These are phyloP conservation scores for Drosophila anomalata DNA, from an alignment of 2,888 invertebrate genomes.

Conservation along the genomic window DNA sequence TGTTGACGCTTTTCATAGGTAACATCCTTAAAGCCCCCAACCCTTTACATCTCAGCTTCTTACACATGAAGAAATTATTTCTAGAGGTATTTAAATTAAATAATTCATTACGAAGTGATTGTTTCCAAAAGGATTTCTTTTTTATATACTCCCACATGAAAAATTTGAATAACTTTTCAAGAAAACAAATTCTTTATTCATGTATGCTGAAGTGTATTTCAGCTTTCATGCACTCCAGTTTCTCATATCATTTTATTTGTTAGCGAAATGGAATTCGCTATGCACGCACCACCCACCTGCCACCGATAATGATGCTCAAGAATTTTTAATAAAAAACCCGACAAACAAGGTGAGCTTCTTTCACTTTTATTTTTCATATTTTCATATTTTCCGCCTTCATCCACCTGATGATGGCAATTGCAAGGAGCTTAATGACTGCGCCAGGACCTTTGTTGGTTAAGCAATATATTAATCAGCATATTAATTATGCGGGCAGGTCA, in stretches of 20 bases:
- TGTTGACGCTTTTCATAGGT: conserved; percentile 32
- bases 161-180: neutral
- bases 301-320: conserved; percentile 55
- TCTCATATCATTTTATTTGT: conserved; percentile 32
- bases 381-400: neutral
- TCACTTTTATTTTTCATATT: neutral
- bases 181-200: neutral
- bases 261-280: conserved; percentile 37
- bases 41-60: neutral
- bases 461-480: conserved; percentile 44
- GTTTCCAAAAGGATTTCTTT: neutral
- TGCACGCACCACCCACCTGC: conserved; percentile 23
- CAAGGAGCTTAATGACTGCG: conserved; percentile 30
- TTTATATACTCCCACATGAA: neutral
- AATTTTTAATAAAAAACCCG: conserved; percentile 50
- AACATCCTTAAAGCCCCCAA: conserved; percentile 2
- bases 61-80: neutral
- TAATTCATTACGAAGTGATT: neutral
- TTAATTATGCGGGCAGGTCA: conserved; percentile 37
- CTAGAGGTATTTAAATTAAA: neutral
- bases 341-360: neutral
- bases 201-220: neutral
- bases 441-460: conserved; percentile 14
- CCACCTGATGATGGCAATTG: conserved; percentile 53
- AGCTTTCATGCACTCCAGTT: conserved; percentile 20